Evolutionary conservation across 2,888 invertebrate genomes (phyloP).

Genomic region (Heteromyza rotundicornis): DNA sequence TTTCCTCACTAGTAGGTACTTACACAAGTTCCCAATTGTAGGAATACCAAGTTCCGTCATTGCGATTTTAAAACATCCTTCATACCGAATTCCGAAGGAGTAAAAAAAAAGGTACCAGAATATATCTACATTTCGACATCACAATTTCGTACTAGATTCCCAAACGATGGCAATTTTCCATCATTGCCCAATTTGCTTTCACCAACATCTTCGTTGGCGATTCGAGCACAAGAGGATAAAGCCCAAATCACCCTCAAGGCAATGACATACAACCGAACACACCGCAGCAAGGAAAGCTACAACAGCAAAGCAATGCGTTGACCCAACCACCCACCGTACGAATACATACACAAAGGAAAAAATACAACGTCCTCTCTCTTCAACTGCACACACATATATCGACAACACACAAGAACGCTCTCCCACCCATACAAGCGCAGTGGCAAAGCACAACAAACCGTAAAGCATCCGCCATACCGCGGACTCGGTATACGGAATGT

Average conservation of each 20-base stretch:
- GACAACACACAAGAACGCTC: constrained; percentile 6
- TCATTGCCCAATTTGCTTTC: constrained; percentile 25
- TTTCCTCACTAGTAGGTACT: too few relatives aligned
- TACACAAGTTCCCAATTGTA: too few relatives aligned
- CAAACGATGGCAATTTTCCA: background rate
- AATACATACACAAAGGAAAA: constrained; percentile 22
- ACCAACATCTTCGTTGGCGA: constrained; percentile 29
- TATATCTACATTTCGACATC: too few relatives aligned
- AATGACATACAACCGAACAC: constrained; percentile 35
- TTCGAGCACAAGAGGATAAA: constrained; percentile 15
- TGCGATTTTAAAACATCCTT: too few relatives aligned
- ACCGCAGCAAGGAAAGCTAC: constrained; percentile 30
- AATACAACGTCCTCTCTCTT: too few relatives aligned
- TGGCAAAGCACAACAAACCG: constrained; percentile 57
- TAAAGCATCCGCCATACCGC: constrained; percentile 47
- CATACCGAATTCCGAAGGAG: too few relatives aligned
- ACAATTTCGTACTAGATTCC: too few relatives aligned
- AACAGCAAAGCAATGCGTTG: constrained; percentile 17
- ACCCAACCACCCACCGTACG: constrained; percentile 38
- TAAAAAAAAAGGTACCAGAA: too few relatives aligned
- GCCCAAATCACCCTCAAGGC: constrained; percentile 42
- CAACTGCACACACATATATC: background rate
- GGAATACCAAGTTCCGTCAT: too few relatives aligned
- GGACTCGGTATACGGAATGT: constrained; percentile 30
- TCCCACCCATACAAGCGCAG: constrained; percentile 16